Base-by-base conservation (phyloP, 2,113 vertebrate genomes). In the Hucho hucho region DNA sequence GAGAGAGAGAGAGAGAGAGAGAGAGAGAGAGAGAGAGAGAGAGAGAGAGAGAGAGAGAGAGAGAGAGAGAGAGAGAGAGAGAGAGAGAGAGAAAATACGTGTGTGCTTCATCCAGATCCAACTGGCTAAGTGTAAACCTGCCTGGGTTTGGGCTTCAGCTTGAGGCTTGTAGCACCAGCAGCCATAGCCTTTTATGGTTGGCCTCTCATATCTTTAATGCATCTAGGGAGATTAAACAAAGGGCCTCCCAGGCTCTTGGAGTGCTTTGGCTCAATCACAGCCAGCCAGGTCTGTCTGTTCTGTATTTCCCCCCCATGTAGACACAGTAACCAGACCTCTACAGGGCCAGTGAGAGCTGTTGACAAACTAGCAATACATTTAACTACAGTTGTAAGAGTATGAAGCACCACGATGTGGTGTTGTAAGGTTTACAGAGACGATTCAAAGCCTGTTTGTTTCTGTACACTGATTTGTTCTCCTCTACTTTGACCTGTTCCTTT, bases 171-270 rank as follows among this genome's bases (percentile, higher is more conserved):
- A 73, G 75, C 69, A 22, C 2, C n/a, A 53, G 58, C 58, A n/a
- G n/a, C n/a, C 58, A 61, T 22, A 61, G 4, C 89, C 90, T 90
- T 92, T 90, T 92, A 90, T 89, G 90, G 90, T 81, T 73, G 81
- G 75, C 69, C 83, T 83, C 69, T 77, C 76, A 79, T 78, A 79
- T 85, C 76, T 79, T 64, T 78, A 58, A 77, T 84, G 79, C 81
- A 75, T 82, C 73, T 80, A 47, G 37, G 72, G 6, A 74, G 82
- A 76, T 65, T 65, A 87, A 87, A 74, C 76, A 74, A 69, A 46
- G 74, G 64, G 58, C n/a, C 53, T 72, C 29, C 18, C 29, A 72
- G 26, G 12, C 25, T 73, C n/a, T 56, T 63, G 46, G 70, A 77
- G 49, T 0, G 5, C 80, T 83, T 79, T 80, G 70, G 70, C 70